Base-by-base conservation (phyloP, 2,888 invertebrate species). In the Pterostichus madidus region DNA sequence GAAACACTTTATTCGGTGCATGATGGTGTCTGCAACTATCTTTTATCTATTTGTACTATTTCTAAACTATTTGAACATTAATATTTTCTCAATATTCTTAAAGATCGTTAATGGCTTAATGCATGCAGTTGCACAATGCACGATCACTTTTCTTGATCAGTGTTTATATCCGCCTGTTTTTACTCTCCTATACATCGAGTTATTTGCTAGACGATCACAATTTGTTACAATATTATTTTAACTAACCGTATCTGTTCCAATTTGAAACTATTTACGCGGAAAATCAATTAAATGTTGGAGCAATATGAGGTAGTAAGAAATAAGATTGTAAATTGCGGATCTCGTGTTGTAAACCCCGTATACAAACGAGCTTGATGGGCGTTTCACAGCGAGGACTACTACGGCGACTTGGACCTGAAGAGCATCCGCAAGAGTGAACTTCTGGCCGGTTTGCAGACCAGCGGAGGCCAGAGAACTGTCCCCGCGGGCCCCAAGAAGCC, bases 351-450 rank as follows among this genome's bases (percentile, higher is more conserved):
- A 24, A 24, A 59, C 24, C 59, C 59, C 59, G 59, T 59, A 24
- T 13, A 59, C 59, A 35, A 35, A 31, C 64, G 56, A 61, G 17
- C n/a, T 76, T 76, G 82, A 31, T 82, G 75, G 77, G 83, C 76
- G 88, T 86, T 90, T 93, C 94, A 93, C 96, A 97, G 97, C 93
- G 97, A 97, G 94, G 97, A 97, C 94, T 97, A 97, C 94, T 97
- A 97, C 90, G 97, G 97, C 87, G 97, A 97, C 91, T 92, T 97
- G 94, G 97, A 97, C 92, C 93, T 97, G 93, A 97, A 97, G 95
- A 94, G 95, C 92, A 96, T 97, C 94, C 95, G 96, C 92, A 97
- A 97, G 94, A 96, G 96, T 91, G 97, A 97, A 91, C 94, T 97
- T 87, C 93, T 96, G 89, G 93, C 96, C 88, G 97, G 97, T 87